Conservation (phyloP, 1,140 invertebrate genomes). For the Drosophila rhopaloa region DNA sequence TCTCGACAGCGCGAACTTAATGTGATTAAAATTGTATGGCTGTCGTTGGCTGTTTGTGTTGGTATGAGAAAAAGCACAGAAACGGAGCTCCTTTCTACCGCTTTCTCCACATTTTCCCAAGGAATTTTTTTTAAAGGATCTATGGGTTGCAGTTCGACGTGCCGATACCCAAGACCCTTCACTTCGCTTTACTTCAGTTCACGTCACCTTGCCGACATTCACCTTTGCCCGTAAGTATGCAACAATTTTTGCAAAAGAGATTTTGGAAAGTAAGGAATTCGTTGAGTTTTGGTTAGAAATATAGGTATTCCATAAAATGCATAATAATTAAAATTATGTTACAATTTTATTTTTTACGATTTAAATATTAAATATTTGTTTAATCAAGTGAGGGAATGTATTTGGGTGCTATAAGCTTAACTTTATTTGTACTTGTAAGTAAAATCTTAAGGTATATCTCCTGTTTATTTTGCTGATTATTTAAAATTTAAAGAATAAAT, state of each 20-base stretch:
- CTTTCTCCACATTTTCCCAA: not conserved
- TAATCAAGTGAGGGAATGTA: too few species aligned
- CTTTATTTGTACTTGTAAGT: too few species aligned
- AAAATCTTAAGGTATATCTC: too few species aligned
- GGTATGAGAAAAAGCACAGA: constrained; percentile 18
- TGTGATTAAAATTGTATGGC: constrained; percentile 82
- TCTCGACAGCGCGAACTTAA: constrained; percentile 67
- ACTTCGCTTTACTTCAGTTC: not conserved
- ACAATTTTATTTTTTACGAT: too few species aligned
- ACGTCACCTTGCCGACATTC: not conserved
- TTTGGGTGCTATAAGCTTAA: too few species aligned
- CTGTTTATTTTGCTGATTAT: too few species aligned
- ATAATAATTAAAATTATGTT: too few species aligned
- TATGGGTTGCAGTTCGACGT: constrained; percentile 28
- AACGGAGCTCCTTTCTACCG: constrained; percentile 2
- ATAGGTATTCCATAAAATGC: too few species aligned
- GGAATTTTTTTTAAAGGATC: constrained; percentile 27
- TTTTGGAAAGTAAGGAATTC: not conserved
- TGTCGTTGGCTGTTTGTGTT: constrained; percentile 54
- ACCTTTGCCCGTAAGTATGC: constrained; percentile 7
- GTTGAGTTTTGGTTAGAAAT: not conserved
- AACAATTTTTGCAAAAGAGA: not conserved
- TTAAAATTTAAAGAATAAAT: not conserved
- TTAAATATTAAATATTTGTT: too few species aligned
- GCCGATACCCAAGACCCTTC: constrained; percentile 12